A percentile compares a stretch with the other conserved stretches of the same genome.
phyloP scores from a whole-genome alignment of 1,140 invertebrate species.

The Eufriesea mexicana region DNA sequence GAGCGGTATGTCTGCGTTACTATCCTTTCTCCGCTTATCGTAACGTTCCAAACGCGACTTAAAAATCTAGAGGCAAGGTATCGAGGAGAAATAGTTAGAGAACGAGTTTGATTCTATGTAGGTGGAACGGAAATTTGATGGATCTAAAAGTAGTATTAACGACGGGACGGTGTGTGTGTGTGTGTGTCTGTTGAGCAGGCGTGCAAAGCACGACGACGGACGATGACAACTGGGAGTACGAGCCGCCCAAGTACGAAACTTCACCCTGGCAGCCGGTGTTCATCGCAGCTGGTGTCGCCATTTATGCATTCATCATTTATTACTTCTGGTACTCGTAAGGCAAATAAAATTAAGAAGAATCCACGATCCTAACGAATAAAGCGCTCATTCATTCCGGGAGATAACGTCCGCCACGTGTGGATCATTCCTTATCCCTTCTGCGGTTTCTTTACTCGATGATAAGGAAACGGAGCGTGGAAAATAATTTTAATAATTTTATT shows the following conservation, averaged over 20 bases:
- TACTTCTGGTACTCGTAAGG: conserved; percentile 13
- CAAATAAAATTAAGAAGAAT: background rate
- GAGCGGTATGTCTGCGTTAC: background rate
- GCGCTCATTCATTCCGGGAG: background rate
- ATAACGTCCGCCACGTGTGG: background rate
- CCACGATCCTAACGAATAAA: background rate
- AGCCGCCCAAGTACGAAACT: conserved; percentile 59
- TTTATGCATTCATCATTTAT: conserved; percentile 73
- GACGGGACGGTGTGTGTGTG: background rate
- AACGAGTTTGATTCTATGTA: no score
- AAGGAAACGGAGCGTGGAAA: no score
- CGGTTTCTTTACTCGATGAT: background rate
- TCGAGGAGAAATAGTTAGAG: no score
- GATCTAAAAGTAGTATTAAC: no score
- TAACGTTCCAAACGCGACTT: no score
- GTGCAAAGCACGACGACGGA: conserved; percentile 42
- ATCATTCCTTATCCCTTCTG: background rate
- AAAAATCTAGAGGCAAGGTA: no score
- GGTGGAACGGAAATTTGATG: background rate
- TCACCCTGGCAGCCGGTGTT: conserved; percentile 45
- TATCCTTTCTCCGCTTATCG: no score
- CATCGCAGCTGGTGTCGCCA: conserved; percentile 39
- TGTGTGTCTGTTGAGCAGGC: background rate
- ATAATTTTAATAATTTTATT: no score
- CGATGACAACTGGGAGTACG: conserved; percentile 73